Percentiles rank a stretch among this genome's conserved stretches.
Evolutionary conservation across 1,140 invertebrate genomes (phyloP).

Genomic region (Harpegnathos saltator): DNA sequence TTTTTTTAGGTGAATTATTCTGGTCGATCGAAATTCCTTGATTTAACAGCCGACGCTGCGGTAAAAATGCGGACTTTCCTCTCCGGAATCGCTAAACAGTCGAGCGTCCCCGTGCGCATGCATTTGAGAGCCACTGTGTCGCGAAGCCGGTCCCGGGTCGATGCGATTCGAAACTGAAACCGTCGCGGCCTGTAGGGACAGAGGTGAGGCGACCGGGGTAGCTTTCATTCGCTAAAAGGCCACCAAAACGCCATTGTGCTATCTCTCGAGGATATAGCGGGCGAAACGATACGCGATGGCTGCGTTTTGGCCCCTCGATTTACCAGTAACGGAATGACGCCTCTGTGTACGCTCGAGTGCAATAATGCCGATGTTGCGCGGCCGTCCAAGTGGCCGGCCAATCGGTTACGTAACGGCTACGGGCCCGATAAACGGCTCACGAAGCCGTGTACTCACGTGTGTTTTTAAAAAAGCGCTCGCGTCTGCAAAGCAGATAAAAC

Average conservation of each 20-base stretch:
- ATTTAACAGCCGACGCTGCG: too few relatives aligned
- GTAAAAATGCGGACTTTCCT: background rate
- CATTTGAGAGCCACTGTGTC: slow-evolving; percentile 48
- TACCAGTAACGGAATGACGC: slow-evolving; percentile 53
- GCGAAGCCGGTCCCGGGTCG: slow-evolving; percentile 25
- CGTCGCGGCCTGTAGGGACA: slow-evolving; percentile 17
- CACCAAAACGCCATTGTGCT: slow-evolving; percentile 60
- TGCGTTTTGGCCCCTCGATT: slow-evolving; percentile 66
- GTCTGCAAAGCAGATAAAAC: background rate
- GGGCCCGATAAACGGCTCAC: background rate
- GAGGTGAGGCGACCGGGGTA: slow-evolving; percentile 7
- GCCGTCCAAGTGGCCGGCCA: slow-evolving; percentile 25
- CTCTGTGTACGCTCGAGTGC: slow-evolving; percentile 32
- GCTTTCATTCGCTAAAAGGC: slow-evolving; percentile 62
- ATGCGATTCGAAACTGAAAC: slow-evolving; percentile 53
- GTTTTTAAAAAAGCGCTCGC: slow-evolving; percentile 19
- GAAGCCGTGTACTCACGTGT: background rate
- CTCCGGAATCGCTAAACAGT: background rate
- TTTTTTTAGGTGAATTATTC: too few relatives aligned
- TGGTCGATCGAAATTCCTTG: too few relatives aligned
- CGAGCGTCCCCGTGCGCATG: background rate
- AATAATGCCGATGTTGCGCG: slow-evolving; percentile 19
- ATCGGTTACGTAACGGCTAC: slow-evolving; percentile 43
- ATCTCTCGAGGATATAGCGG: slow-evolving; percentile 29
- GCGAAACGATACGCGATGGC: slow-evolving; percentile 43